These are phyloP conservation scores for Lasioglossum malachurum DNA, from an alignment of 2,888 invertebrate genomes.

Conservation along the genomic window DNA sequence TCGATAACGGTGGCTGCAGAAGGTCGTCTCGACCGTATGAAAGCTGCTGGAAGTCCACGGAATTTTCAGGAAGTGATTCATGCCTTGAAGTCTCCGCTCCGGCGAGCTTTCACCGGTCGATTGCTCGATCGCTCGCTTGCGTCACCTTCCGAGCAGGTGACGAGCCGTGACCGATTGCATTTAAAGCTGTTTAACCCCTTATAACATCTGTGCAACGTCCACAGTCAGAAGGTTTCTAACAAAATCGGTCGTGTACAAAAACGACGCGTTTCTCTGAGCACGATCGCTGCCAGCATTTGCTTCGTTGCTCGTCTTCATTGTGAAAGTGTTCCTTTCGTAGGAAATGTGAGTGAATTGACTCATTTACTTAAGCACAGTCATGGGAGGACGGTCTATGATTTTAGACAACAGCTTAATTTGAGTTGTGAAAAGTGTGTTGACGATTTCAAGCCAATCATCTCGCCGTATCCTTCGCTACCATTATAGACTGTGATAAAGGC, in stretches of 20 bases:
- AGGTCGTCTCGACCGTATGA: slow-evolving; percentile 23
- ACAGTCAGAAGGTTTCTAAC: background rate
- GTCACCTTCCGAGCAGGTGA: slow-evolving; percentile 60
- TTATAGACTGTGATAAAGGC: background rate
- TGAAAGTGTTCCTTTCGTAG: background rate
- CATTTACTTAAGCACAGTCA: background rate
- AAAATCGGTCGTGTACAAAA: background rate
- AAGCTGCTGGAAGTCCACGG: slow-evolving; percentile 45
- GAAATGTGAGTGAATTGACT: no score
- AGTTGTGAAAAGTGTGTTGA: no score
- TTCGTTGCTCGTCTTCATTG: background rate
- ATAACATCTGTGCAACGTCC: background rate
- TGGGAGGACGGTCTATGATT: background rate
- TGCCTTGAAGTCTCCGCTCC: slow-evolving; percentile 19
- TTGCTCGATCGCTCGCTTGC: slow-evolving; percentile 45
- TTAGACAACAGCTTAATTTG: background rate
- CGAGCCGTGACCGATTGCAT: slow-evolving; percentile 51
- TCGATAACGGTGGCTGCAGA: background rate
- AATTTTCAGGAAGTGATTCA: slow-evolving; percentile 71
- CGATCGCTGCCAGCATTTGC: no score
- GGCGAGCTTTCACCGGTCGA: slow-evolving; percentile 62
- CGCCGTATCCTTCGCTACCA: no score
- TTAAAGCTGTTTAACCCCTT: background rate
- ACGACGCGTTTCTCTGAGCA: background rate
- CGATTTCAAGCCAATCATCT: no score